phyloP scores from a whole-genome alignment of 1,140 invertebrate genomes.

The Lordiphosa mommai region DNA sequence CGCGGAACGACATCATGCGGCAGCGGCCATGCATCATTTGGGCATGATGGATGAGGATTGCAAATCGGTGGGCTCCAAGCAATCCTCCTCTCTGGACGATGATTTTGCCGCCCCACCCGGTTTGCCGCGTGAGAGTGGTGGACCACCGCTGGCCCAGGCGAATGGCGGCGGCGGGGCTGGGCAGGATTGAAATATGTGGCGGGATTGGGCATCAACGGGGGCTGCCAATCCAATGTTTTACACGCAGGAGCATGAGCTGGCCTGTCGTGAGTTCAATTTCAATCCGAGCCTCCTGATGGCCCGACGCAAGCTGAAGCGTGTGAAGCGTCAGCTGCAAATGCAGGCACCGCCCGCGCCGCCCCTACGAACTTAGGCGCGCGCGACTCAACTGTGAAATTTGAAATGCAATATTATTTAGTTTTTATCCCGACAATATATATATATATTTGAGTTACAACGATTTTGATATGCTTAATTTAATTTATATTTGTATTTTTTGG shows the following conservation, averaged over 20 bases:
- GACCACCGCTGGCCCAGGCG: conserved; percentile 80
- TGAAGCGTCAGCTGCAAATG: conserved; percentile 49
- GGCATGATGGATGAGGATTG: conserved; percentile 83
- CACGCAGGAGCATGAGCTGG: conserved; percentile 40
- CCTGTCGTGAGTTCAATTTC: conserved; percentile 62
- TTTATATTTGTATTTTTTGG: conserved; percentile 59
- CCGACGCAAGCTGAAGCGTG: conserved; percentile 59
- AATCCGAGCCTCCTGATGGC: conserved; percentile 67
- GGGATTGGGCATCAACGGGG: conserved; percentile 68
- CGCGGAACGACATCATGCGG: conserved; percentile 83
- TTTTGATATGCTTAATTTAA: conserved; percentile 11
- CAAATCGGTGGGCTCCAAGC: conserved; percentile 84
- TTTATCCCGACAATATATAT: conserved; percentile 22
- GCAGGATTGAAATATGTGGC: conserved; percentile 82
- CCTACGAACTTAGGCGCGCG: conserved; percentile 46
- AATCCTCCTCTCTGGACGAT: conserved; percentile 84
- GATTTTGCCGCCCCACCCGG: conserved; percentile 79
- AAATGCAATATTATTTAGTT: conserved; percentile 59
- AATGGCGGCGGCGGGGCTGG: conserved; percentile 83
- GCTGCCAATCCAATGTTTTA: conserved; percentile 77
- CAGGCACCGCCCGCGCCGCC: conserved; percentile 33
- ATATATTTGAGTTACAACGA: conserved; percentile 24
- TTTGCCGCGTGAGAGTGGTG: conserved; percentile 54
- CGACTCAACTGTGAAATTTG: conserved; percentile 44
- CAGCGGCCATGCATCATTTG: conserved; percentile 80